Conservation (phyloP, 2,797 vertebrate species). For the Eidolon dupreanum region DNA sequence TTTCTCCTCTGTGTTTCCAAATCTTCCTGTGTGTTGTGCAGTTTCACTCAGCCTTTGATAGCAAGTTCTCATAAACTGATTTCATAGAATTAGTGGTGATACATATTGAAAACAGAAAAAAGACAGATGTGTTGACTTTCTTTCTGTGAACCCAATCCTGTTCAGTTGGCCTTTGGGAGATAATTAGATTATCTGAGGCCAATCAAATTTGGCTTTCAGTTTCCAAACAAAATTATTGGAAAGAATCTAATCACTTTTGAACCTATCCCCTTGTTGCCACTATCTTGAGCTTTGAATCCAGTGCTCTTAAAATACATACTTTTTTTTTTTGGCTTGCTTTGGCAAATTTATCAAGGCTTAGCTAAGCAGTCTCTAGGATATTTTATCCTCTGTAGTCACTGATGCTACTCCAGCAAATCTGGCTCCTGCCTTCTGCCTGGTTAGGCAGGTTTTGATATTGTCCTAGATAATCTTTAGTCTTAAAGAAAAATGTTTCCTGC, state of each 20-base stretch:
- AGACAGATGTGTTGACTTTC: not conserved
- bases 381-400: not conserved
- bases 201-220: not conserved
- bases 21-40: not conserved
- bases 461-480: not conserved
- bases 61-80: not conserved
- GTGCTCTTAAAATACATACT: not conserved
- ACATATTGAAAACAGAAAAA: not conserved
- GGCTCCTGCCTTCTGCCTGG: not conserved
- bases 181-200: not conserved
- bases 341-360: not conserved
- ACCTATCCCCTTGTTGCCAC: not conserved
- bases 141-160: not conserved
- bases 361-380: not conserved
- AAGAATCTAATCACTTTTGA: not conserved
- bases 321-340: not conserved
- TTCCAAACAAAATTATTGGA: conserved; percentile 14
- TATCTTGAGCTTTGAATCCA: not conserved
- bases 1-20: not conserved
- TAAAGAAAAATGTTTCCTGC: not conserved
- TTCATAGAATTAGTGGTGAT: not conserved
- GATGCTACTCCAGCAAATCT: not conserved
- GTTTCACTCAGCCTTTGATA: not conserved
- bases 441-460: not conserved
- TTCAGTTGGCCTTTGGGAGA: not conserved